Evolutionary conservation across 30 jellyfish, hydroid and myxozoan species (phyloP), one percentile per base, ranked within the genome.

Genomic region (Chironex yamaguchii): DNA sequence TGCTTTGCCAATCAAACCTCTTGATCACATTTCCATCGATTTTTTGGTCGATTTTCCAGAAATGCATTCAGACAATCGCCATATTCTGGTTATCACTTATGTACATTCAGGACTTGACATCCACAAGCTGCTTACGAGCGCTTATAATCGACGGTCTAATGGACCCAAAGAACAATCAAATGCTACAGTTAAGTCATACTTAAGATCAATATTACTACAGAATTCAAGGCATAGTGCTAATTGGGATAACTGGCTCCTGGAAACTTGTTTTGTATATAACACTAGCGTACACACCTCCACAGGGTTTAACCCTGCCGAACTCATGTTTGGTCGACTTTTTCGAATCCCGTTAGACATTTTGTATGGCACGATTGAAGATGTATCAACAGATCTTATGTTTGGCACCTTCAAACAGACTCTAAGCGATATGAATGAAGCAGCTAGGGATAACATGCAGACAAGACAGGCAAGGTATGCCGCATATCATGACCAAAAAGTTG

Each of bases 271-370:
- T 74, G 87, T 53, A 26, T 49, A 74, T 26, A 74, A 74, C 64
- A 36, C 87, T 14, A 42, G 52, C 51, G 82, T 74, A 3, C 42
- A 74, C 52, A 35, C 82, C 2, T 42, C 76, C 0, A 74, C 87
- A 6, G 87, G 87, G 4, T 74, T 74, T 26, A 42, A 58, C 20
- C 87, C 87, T 0, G 79, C 89, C 17, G 89, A 77, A 62, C 85
- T 77, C 14, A 77, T 53, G 84, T 52, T 51, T 25, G 89, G 89
- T 6, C 62, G 89, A 0, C 34, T 63, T 3, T 77, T 77, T 22
- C 22, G 89, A 52, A 33, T 51, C 34, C 89, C 85, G 22, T 20
- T 52, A 9, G 88, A 75, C 28, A 1, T 75, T 4, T 25, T 75
- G 6, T 75, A 75, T 50, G 88, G 89, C 3, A 73, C 86, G 9